Conservation (phyloP, 92 coral and sea anemone genomes). For the Diadumene lineata region DNA sequence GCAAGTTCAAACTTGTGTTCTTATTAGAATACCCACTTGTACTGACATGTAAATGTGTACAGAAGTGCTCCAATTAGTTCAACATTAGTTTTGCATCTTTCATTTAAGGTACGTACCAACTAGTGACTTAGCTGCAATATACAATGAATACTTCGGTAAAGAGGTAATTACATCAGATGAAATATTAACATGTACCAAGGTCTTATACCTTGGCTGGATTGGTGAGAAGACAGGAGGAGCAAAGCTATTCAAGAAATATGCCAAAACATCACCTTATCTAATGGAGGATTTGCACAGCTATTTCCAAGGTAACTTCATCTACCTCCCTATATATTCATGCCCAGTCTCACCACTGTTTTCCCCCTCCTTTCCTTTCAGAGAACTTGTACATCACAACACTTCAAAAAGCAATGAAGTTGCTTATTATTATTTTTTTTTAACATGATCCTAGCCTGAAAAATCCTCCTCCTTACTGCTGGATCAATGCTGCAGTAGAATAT, state of each 20-base stretch:
- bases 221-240: constrained; percentile 88
- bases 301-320: constrained; percentile 70
- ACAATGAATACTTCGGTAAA: constrained; percentile 84
- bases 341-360: background rate
- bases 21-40: background rate
- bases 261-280: constrained; percentile 86
- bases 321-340: background rate
- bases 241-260: constrained; percentile 70
- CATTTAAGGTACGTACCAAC: constrained; percentile 91
- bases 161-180: constrained; percentile 58
- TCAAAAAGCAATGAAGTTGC: too few relatives aligned
- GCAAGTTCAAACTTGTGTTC: too few relatives aligned
- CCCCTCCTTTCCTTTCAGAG: too few relatives aligned
- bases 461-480: too few relatives aligned
- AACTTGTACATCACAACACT: too few relatives aligned
- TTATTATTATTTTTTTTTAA: too few relatives aligned
- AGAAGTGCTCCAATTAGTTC: too few relatives aligned
- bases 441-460: too few relatives aligned
- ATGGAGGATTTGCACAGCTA: constrained; percentile 85
- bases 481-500: too few relatives aligned
- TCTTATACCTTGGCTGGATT: constrained; percentile 81
- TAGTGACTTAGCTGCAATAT: constrained; percentile 78
- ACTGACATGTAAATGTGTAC: too few relatives aligned
- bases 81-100: background rate
- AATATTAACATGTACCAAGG: constrained; percentile 64